Conservation (phyloP, 2,888 invertebrate species). For the Napeogenes sylphis region DNA sequence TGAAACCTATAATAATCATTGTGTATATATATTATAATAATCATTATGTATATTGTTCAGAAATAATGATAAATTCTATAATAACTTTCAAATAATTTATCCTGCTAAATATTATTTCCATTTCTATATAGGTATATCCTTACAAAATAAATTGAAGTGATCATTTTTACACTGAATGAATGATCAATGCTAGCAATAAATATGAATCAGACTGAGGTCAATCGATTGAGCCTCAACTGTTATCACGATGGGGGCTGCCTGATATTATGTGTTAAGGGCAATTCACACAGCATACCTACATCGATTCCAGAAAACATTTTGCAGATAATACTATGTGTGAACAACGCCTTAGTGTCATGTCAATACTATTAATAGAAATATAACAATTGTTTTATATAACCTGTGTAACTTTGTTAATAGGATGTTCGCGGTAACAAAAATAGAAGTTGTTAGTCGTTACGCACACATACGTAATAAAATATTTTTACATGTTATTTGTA, state of each 20-base stretch:
- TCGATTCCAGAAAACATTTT: no score
- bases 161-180: conserved; percentile 35
- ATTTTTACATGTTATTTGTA: not conserved
- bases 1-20: no score
- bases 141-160: not conserved
- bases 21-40: no score
- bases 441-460: conserved; percentile 15
- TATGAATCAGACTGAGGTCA: conserved; percentile 48
- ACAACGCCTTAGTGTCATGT: not conserved
- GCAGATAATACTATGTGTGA: not conserved
- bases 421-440: conserved; percentile 15
- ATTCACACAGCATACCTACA: no score
- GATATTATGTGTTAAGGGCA: conserved; percentile 9
- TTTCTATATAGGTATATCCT: no score
- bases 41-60: no score
- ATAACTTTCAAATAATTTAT: no score
- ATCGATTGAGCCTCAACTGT: conserved; percentile 35
- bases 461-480: conserved; percentile 16
- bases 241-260: conserved; percentile 17
- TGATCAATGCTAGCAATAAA: conserved; percentile 48
- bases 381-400: conserved; percentile 12
- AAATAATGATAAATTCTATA: no score
- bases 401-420: conserved; percentile 21
- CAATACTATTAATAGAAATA: conserved; percentile 11
- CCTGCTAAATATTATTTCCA: no score